A percentile compares a stretch with the other conserved stretches of the same genome.
These are phyloP conservation scores for Anguilla rostrata DNA, from an alignment of 2,113 vertebrate genomes.

Conservation along the genomic window DNA sequence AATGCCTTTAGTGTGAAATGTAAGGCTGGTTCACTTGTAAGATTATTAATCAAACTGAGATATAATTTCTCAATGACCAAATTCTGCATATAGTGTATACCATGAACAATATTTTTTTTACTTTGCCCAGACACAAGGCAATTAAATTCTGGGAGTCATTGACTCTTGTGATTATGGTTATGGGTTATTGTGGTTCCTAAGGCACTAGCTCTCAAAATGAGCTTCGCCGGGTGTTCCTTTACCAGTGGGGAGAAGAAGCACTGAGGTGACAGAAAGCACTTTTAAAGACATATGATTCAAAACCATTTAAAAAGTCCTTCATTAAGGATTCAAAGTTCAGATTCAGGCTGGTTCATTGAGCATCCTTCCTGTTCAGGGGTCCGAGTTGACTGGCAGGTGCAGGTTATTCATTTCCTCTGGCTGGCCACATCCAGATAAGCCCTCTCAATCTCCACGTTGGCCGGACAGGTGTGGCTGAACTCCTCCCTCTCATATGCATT, in stretches of 20 bases:
- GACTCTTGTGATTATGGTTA: too few relatives aligned
- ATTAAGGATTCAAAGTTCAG: neutral
- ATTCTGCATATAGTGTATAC: neutral
- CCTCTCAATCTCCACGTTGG: slow-evolving; percentile 84
- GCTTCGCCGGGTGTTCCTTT: too few relatives aligned
- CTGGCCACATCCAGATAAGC: slow-evolving; percentile 78
- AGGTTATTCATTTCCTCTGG: slow-evolving; percentile 68
- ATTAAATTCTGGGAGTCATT: too few relatives aligned
- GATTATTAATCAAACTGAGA: neutral
- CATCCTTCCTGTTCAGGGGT: neutral
- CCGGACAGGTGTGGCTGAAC: slow-evolving; percentile 88
- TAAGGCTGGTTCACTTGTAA: neutral
- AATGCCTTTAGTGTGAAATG: neutral
- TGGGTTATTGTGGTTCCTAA: too few relatives aligned
- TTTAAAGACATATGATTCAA: neutral
- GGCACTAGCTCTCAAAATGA: too few relatives aligned
- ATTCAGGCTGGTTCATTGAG: too few relatives aligned
- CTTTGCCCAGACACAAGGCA: neutral
- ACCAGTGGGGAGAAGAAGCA: too few relatives aligned
- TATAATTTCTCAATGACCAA: neutral
- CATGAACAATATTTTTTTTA: neutral
- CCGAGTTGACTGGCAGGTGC: neutral
- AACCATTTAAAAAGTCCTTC: neutral
- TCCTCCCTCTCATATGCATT: slow-evolving; percentile 83
- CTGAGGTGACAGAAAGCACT: neutral